Evolutionary conservation across 2,113 vertebrate species (phyloP).

Genomic region (Orycteropus afer): DNA sequence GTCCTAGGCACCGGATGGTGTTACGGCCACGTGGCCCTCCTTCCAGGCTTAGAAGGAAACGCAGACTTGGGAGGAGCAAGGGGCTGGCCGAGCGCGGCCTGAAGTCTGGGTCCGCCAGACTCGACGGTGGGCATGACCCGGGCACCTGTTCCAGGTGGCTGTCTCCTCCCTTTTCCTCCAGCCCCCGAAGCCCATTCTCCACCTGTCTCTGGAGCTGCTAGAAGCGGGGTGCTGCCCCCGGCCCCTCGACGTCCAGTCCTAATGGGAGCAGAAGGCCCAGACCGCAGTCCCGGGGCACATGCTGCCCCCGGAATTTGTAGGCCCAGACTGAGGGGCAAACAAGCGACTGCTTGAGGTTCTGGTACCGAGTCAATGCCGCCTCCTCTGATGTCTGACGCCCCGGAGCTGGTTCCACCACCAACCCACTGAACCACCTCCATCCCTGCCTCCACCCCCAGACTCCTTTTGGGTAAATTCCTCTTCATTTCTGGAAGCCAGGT

Average conservation of each 20-base stretch:
- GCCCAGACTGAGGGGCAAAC: background rate
- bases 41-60: background rate
- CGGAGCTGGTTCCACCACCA: too few species aligned
- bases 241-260: background rate
- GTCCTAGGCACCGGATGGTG: accelerated
- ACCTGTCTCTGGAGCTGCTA: background rate
- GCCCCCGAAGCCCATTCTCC: accelerated
- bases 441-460: background rate
- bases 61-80: accelerated
- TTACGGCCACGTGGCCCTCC: accelerated
- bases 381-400: too few species aligned
- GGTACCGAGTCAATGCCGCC: too few species aligned
- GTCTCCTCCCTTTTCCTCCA: accelerated
- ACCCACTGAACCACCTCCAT: accelerated
- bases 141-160: too few species aligned
- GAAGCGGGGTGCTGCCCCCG: background rate
- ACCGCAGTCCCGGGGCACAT: accelerated
- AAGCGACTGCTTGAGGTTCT: too few species aligned
- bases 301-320: accelerated
- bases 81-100: background rate
- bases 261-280: accelerated
- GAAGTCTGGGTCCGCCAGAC: background rate
- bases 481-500: background rate
- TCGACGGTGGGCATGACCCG: accelerated
- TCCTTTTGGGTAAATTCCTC: background rate